Percentiles rank a stretch among this genome's conserved stretches.
These are phyloP conservation scores for Trissolcus basalis DNA, from an alignment of 1,140 invertebrate species.

Conservation along the genomic window DNA sequence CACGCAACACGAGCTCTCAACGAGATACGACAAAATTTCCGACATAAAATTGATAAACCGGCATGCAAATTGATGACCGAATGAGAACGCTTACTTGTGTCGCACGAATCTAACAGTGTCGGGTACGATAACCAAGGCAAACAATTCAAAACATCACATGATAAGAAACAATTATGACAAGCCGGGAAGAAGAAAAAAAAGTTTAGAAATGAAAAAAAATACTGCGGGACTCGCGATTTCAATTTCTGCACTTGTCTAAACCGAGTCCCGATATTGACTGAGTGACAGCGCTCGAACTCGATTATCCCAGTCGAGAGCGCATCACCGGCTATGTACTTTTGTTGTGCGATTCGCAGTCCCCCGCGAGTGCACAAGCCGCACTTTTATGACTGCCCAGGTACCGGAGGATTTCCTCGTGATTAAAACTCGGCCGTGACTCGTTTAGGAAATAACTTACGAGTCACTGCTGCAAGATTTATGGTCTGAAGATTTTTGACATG, in stretches of 20 bases:
- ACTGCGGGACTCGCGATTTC: background rate
- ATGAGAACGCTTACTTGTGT: too few species aligned
- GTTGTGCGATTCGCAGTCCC: constrained; percentile 11
- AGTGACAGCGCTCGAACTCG: constrained; percentile 27
- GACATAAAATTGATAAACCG: too few species aligned
- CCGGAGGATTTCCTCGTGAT: background rate
- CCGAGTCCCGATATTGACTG: constrained; percentile 64
- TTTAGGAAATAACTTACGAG: background rate
- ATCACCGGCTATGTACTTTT: constrained; percentile 17
- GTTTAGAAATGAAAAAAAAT: background rate
- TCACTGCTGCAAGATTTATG: background rate
- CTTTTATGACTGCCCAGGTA: constrained; percentile 16
- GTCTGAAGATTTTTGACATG: too few species aligned
- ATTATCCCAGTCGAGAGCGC: constrained; percentile 12
- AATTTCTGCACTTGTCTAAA: constrained; percentile 28
- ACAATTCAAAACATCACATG: background rate
- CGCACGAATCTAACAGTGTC: too few species aligned
- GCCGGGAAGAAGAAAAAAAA: constrained; percentile 19
- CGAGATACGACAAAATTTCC: too few species aligned
- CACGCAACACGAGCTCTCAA: too few species aligned
- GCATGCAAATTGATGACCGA: too few species aligned
- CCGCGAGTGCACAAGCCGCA: constrained; percentile 5
- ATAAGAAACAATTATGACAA: background rate
- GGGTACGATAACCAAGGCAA: background rate
- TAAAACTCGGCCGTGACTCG: background rate